Percentiles rank a stretch among this genome's conserved stretches.
Conservation (phyloP, 2,888 invertebrate genomes). For the Drosophila merina region DNA sequence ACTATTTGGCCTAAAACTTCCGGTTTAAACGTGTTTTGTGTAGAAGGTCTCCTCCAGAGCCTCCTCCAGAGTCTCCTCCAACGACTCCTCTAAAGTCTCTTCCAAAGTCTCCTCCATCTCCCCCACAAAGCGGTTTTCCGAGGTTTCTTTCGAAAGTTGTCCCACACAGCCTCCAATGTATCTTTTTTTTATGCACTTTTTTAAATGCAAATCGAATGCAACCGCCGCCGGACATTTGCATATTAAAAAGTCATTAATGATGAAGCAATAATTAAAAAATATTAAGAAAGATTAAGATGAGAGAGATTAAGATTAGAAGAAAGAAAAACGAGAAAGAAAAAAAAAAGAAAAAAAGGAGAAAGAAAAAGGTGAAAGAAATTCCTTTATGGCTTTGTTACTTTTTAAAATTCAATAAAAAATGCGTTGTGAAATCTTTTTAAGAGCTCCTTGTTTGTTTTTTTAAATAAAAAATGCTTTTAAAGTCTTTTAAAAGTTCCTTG, state of each 20-base stretch:
- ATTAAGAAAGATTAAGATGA: conserved; percentile 30
- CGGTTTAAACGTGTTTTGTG: conserved; percentile 36
- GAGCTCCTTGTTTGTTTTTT: background rate
- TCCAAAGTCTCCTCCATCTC: conserved; percentile 2
- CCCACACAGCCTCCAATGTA: conserved; percentile 3
- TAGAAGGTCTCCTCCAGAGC: background rate
- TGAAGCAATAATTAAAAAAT: conserved; percentile 12
- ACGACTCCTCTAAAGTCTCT: too few species aligned
- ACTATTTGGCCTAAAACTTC: conserved; percentile 19
- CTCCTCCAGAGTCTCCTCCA: too few species aligned
- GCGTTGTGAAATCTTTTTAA: background rate
- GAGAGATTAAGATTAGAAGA: background rate
- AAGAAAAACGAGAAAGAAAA: background rate
- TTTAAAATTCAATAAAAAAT: background rate
- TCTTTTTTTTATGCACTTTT: conserved; percentile 18
- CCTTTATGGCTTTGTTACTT: background rate
- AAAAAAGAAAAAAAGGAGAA: background rate
- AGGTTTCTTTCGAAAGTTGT: conserved; percentile 48
- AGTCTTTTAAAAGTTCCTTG: too few species aligned
- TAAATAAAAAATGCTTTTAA: background rate
- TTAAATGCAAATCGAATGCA: conserved; percentile 36
- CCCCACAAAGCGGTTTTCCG: conserved; percentile 31
- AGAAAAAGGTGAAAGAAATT: background rate
- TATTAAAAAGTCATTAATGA: conserved; percentile 26
- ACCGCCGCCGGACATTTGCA: conserved; percentile 13